A percentile compares a stretch with the other conserved stretches of the same genome.
Evolutionary conservation across 2,888 invertebrate genomes (phyloP).

Genomic region (Danaus chrysippus): DNA sequence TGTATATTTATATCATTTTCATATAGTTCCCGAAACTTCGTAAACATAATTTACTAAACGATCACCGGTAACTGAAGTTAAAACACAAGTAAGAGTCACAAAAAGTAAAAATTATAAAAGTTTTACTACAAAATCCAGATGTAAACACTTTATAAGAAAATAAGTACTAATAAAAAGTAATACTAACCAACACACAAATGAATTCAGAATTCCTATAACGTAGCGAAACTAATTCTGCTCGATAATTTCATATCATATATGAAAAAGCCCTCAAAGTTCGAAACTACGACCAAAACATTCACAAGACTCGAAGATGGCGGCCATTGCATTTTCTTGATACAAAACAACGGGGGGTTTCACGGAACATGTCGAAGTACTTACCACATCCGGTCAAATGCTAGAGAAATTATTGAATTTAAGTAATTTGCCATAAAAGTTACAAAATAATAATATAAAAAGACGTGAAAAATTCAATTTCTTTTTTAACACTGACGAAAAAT

Average conservation of each 20-base stretch:
- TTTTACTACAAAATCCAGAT: slow-evolving; percentile 82
- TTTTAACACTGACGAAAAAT: not conserved
- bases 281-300: slow-evolving; percentile 85
- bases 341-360: slow-evolving; percentile 81
- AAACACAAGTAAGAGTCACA: slow-evolving; percentile 54
- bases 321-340: slow-evolving; percentile 90
- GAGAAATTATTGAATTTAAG: slow-evolving; percentile 1
- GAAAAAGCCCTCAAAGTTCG: slow-evolving; percentile 69
- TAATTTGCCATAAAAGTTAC: not conserved
- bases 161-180: slow-evolving; percentile 53
- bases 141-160: slow-evolving; percentile 83
- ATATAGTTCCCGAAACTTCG: slow-evolving; percentile 44
- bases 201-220: slow-evolving; percentile 60
- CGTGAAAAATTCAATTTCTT: not conserved
- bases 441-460: not conserved
- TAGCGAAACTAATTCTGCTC: slow-evolving; percentile 66
- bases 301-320: slow-evolving; percentile 92
- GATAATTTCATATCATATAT: slow-evolving; percentile 70
- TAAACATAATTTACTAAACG: slow-evolving; percentile 26
- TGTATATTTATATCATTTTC: slow-evolving; percentile 54
- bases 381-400: slow-evolving; percentile 58
- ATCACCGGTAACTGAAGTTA: slow-evolving; percentile 33
- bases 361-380: slow-evolving; percentile 64
- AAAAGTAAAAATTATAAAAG: slow-evolving; percentile 79
- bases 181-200: slow-evolving; percentile 63